Evolutionary conservation across 2,797 vertebrate species (phyloP).

Genomic region (Scomberomorus guttatus): DNA sequence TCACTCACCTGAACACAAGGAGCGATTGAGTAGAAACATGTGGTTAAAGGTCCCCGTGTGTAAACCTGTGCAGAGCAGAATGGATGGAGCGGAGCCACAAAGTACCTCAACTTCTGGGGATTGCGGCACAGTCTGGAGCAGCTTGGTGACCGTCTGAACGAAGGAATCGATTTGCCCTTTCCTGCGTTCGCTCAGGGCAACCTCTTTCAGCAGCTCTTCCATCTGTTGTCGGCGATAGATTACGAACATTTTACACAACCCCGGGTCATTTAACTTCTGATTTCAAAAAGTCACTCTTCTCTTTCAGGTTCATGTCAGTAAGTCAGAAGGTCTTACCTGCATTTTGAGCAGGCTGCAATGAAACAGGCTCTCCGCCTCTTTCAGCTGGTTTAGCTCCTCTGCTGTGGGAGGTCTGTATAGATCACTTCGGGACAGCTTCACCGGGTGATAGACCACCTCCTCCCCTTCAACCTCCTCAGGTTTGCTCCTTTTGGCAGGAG

Average conservation of each 20-base stretch:
- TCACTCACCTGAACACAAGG: conserved; percentile 85
- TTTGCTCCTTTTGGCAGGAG: conserved; percentile 75
- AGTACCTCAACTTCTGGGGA: conserved; percentile 86
- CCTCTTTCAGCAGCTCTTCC: conserved; percentile 95
- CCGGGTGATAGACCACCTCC: conserved; percentile 79
- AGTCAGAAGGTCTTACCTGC: conserved; percentile 86
- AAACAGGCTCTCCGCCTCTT: conserved; percentile 95
- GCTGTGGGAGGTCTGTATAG: conserved; percentile 93
- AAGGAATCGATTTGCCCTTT: conserved; percentile 90
- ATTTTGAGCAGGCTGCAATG: conserved; percentile 95
- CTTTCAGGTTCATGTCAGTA: not conserved
- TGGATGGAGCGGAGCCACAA: not conserved
- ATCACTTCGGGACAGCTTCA: conserved; percentile 90
- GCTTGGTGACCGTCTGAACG: conserved; percentile 85
- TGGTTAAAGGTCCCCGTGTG: not conserved
- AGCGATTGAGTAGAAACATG: not conserved
- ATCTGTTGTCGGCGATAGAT: conserved; percentile 83
- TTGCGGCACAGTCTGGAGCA: conserved; percentile 86
- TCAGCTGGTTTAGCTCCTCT: conserved; percentile 93
- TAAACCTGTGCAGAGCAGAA: not conserved
- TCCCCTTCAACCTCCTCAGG: conserved; percentile 28
- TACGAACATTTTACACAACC: not conserved
- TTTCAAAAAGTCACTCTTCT: not conserved
- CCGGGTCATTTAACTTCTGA: not conserved
- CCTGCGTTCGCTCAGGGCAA: conserved; percentile 89